These are phyloP conservation scores for Lagodon rhomboides DNA, from an alignment of 2,797 vertebrate genomes.

Conservation along the genomic window DNA sequence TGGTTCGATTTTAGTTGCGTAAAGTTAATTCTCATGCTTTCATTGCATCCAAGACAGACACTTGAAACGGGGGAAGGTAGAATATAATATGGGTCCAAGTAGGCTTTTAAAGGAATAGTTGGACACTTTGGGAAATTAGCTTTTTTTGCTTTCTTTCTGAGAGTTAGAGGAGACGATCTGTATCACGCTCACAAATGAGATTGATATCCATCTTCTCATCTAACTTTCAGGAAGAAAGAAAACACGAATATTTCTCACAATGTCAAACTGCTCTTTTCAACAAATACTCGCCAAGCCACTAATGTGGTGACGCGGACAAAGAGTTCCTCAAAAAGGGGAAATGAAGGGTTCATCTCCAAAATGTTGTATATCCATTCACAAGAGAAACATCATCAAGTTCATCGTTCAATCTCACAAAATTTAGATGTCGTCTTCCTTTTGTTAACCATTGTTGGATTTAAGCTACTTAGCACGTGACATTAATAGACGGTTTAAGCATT, in stretches of 20 bases:
- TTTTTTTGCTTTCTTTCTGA: constrained; percentile 13
- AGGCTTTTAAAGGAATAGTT: constrained; percentile 37
- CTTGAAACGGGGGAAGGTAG: constrained; percentile 40
- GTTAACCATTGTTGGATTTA: constrained; percentile 8
- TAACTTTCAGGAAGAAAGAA: constrained; percentile 7
- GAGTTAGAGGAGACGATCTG: constrained; percentile 6
- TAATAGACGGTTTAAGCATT: constrained; percentile 18
- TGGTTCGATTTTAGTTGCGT: constrained; percentile 71
- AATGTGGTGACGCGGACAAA: constrained; percentile 42
- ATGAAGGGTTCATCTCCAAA: constrained; percentile 71
- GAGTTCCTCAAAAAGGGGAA: constrained; percentile 46
- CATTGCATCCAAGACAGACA: constrained; percentile 67
- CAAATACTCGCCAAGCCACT: constrained; percentile 35
- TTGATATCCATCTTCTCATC: constrained; percentile 2
- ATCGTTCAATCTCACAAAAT: neutral
- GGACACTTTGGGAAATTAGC: constrained; percentile 39
- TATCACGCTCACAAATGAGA: neutral
- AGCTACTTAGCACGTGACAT: constrained; percentile 11
- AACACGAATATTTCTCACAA: constrained; percentile 29
- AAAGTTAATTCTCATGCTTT: constrained; percentile 74
- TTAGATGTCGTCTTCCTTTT: neutral
- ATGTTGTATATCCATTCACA: constrained; percentile 54
- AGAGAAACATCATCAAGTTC: constrained; percentile 26
- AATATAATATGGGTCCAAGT: constrained; percentile 34
- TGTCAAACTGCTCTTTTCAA: constrained; percentile 43